Evolutionary conservation across 2,797 vertebrate species (phyloP).

Genomic region (Rhynchonycteris naso): DNA sequence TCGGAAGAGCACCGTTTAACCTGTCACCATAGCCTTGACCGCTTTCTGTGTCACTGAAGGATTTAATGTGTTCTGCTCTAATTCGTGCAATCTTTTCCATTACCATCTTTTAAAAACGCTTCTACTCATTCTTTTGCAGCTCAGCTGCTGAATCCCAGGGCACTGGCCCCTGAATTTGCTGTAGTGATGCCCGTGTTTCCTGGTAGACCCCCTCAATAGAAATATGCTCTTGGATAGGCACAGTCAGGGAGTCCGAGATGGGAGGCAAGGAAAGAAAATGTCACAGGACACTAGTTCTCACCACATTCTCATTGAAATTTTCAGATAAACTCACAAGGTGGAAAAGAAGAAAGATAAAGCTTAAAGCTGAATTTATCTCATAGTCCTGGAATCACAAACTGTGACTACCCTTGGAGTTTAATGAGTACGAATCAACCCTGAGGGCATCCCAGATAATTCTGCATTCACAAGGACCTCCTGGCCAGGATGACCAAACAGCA

Average conservation of each 20-base stretch:
- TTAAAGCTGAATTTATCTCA: background rate
- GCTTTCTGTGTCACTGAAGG: background rate
- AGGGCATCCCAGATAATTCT: background rate
- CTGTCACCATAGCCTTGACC: background rate
- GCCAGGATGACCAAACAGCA: rapidly evolving
- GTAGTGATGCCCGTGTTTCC: background rate
- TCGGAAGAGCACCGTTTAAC: no score
- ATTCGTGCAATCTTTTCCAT: background rate
- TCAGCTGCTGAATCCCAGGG: background rate
- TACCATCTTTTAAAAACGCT: background rate
- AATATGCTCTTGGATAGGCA: no score
- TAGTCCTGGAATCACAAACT: background rate
- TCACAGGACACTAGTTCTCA: background rate
- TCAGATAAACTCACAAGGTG: background rate
- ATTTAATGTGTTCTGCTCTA: background rate
- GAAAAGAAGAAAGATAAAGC: background rate
- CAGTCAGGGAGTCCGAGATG: no score
- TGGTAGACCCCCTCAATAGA: background rate
- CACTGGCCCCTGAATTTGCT: background rate
- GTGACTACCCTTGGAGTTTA: background rate
- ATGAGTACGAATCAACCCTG: background rate
- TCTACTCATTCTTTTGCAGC: background rate
- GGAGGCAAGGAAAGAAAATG: no score
- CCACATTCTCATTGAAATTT: background rate
- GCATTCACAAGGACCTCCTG: rapidly evolving